Base-by-base conservation (phyloP, 2,797 vertebrate genomes). In the Gila robusta region DNA sequence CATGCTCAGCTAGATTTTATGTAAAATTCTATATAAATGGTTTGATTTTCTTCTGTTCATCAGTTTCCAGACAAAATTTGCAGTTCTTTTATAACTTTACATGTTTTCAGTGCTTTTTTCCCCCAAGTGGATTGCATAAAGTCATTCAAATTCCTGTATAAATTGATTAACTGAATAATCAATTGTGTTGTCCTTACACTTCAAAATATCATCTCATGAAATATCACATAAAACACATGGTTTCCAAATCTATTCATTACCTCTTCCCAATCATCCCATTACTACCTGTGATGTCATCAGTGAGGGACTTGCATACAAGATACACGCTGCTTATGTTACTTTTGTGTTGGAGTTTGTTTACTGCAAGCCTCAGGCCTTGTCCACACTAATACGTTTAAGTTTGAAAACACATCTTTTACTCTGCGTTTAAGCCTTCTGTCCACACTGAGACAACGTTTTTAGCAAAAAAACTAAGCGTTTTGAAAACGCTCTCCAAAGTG, bases 251-350 rank as follows among this genome's bases (percentile, higher is more conserved):
- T 91, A 93, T 95, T 93, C 91, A 95, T 94, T 92, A 91, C 88
- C 87, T 90, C 89, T 91, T 62, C 23, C 39, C 52, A 39, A 87
- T 90, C 92, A 95, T 95, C 94, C 92, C 92, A 91, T 89, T 87
- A 93, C 89, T 92, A 88, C 89, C 52, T 80, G 88, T 92, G 74
- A 89, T 90, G 86, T 83, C 32, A 76, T 86, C 10, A n/a, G 37
- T 56, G 79, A 79, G 69, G 66, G 82, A 71, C 71, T 81, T 87
- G n/a, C 69, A 81, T 84, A 90, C 78, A 77, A 72, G 52, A 80
- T 44, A 76, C 49, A 16, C 11, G 19, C 49, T 77, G 54, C 81
- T 90, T 82, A 62, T 72, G 64, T 89, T 81, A 88, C 88, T 32
- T 49, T 70, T 49, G 41, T 77, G 72, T 74, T 64, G 32, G 56